Evolutionary conservation across 1,140 invertebrate species (phyloP), one percentile per base, ranked within the genome.

Genomic region (Drosophila yakuba): DNA sequence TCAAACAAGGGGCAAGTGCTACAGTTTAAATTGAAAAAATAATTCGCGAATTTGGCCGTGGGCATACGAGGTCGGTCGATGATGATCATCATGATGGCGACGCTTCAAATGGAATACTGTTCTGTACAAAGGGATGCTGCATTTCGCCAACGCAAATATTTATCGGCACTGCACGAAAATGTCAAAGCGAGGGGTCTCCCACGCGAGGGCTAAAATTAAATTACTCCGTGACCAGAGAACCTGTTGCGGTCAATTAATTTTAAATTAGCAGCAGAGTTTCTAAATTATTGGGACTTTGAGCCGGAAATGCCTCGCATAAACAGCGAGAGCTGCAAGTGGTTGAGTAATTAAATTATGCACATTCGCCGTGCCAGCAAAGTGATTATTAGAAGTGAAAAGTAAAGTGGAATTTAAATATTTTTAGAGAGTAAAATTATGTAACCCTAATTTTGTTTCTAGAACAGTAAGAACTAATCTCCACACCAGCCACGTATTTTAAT

Each of bases 11-110:
- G n/a, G 58, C 59, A 78, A 78, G 45, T 11, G 38, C 35, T 47
- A 48, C 51, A 68, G 50, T 59, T 63, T 69, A 85, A 84, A 84
- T 73, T 80, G 76, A 48, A 77, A 68, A 77, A 80, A 85, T 84
- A 76, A 66, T 61, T 36, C 62, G 45, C 39, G 51, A 39, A 47
- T 52, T 71, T 48, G 25, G 64, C 56, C 62, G 36, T 23, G n/a
- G 45, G 20, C 54, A 17, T 7, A 2, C 36, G 44, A 36, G 64
- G 64, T 25, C 15, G 64, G 64, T 25, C 15, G 47, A 14, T 39
- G 38, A 39, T 39, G 38, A 14, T 39, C 11, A 4, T 1, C 12
- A 39, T 38, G n/a, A 11, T 44, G 39, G 8, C n/a, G n/a, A 7
- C 23, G 45, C 12, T n/a, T 23, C 11, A 41, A 58, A 35, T 47